Base-by-base conservation (phyloP, 2,113 vertebrate species). In the Peromyscus californicus region DNA sequence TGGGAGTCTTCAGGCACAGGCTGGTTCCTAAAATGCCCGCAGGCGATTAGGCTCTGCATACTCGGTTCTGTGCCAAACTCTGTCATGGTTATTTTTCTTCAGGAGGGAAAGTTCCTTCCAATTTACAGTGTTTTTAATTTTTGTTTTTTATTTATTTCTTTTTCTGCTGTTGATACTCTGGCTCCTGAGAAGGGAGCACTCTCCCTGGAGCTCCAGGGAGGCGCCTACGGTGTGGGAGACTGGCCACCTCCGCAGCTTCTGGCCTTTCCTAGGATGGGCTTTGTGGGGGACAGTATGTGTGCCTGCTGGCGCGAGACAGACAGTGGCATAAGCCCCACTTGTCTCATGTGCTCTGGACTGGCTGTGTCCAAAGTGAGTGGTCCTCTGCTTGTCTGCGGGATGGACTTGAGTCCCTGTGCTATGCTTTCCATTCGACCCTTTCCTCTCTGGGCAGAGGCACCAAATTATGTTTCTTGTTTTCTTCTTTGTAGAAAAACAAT, bases 1-100 rank as follows among this genome's bases (percentile, higher is more conserved):
- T 42, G 91, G 97, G 88, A 80, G 91, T 97, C 90, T 89, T 97
- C 90, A 97, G 45, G 0, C 13, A 54, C 24, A 78, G 69, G 59
- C 33, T 75, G 97, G 97, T 97, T 98, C 97, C 93, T 97, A 29
- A 89, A 94, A 92, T 7, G 90, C 39, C 92, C 92, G 72, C 31
- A 42, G 57, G 85, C 59, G 31, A 89, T 96, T 74, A 83, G 95
- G 22, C 88, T 51, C 80, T 95, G 95, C 12, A 57, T 61, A 86
- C 33, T 33, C 70, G 15, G 2, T 24, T 89, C 36, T 1, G 21
- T 93, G 97, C 96, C 97, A 97, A 65, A 95, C 36, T 95, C 90
- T 63, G 91, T 95, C 95, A 95, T 36, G 54, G 82, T 82, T 96
- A 24, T 78, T 96, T 96, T 97, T 97, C 91, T 91, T 33, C 67